A percentile compares a stretch with the other conserved stretches of the same genome.
Evolutionary conservation across 2,888 invertebrate genomes (phyloP).

Genomic region (Dynastes maya): DNA sequence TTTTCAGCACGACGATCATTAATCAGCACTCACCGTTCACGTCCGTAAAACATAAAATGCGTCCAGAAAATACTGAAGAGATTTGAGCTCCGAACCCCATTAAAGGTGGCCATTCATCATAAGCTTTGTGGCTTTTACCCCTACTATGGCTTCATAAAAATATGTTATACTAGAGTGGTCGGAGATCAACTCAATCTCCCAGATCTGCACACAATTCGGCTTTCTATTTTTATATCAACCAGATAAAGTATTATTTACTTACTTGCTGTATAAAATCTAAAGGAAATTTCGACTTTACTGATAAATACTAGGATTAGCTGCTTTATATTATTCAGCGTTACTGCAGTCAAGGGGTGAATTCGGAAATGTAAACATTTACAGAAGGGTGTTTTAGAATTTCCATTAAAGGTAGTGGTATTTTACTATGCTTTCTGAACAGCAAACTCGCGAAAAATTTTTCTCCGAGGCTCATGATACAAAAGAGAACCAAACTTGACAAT

Average conservation of each 20-base stretch:
- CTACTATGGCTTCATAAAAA: constrained; percentile 48
- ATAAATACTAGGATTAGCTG: neutral
- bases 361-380: too few species aligned
- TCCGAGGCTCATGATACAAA: too few species aligned
- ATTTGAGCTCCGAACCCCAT: constrained; percentile 54
- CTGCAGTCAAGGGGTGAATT: too few species aligned
- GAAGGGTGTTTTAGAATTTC: too few species aligned
- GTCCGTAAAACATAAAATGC: constrained; percentile 37
- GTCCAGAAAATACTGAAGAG: constrained; percentile 27
- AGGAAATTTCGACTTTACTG: neutral
- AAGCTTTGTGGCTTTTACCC: constrained; percentile 54
- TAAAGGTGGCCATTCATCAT: constrained; percentile 58
- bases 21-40: constrained; percentile 43
- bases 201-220: constrained; percentile 35
- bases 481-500: too few species aligned
- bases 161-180: constrained; percentile 46
- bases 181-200: constrained; percentile 46
- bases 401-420: too few species aligned
- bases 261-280: constrained; percentile 7
- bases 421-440: too few species aligned
- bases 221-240: constrained; percentile 21
- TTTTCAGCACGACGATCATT: constrained; percentile 27
- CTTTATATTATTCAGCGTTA: too few species aligned
- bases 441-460: too few species aligned
- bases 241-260: constrained; percentile 12